Percentiles rank a stretch among this genome's conserved stretches.
phyloP scores from a whole-genome alignment of 2,797 vertebrate genomes.

The Pantherophis vulpinus region DNA sequence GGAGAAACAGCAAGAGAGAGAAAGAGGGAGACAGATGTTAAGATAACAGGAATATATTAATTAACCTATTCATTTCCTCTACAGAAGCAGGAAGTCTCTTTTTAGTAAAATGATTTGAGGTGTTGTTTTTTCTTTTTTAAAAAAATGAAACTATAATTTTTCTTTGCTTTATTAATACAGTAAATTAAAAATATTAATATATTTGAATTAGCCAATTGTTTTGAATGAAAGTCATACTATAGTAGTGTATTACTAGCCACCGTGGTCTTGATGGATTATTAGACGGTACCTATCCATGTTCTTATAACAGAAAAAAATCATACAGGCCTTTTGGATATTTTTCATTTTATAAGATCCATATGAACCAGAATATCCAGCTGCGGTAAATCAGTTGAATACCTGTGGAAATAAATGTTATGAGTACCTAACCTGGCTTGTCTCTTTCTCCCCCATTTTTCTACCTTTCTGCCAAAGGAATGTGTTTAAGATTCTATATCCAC shows the following conservation, averaged over 20 bases:
- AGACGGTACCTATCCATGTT: slow-evolving; percentile 31
- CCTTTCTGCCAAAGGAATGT: neutral
- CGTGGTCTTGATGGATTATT: slow-evolving; percentile 45
- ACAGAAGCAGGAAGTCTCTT: slow-evolving; percentile 69
- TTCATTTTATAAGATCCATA: slow-evolving; percentile 23
- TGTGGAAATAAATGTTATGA: neutral
- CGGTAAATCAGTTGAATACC: slow-evolving; percentile 25
- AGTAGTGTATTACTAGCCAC: slow-evolving; percentile 34
- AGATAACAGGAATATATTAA: slow-evolving; percentile 77
- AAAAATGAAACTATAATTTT: slow-evolving; percentile 64
- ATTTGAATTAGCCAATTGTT: slow-evolving; percentile 65
- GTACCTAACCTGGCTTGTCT: neutral
- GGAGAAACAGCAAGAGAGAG: slow-evolving; percentile 45
- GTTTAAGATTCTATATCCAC: neutral
- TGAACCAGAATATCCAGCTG: neutral
- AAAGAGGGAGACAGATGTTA: slow-evolving; percentile 61
- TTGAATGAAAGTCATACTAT: slow-evolving; percentile 42
- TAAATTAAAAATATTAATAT: neutral
- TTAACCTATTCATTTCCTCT: slow-evolving; percentile 69
- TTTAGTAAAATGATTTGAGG: slow-evolving; percentile 72
- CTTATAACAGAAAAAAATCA: slow-evolving; percentile 4
- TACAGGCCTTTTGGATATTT: slow-evolving; percentile 21
- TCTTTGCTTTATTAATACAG: slow-evolving; percentile 57
- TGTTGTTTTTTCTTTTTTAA: slow-evolving; percentile 29
- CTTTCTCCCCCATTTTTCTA: neutral